Conservation (phyloP, 1,140 invertebrate genomes). For the Listronotus bonariensis region DNA sequence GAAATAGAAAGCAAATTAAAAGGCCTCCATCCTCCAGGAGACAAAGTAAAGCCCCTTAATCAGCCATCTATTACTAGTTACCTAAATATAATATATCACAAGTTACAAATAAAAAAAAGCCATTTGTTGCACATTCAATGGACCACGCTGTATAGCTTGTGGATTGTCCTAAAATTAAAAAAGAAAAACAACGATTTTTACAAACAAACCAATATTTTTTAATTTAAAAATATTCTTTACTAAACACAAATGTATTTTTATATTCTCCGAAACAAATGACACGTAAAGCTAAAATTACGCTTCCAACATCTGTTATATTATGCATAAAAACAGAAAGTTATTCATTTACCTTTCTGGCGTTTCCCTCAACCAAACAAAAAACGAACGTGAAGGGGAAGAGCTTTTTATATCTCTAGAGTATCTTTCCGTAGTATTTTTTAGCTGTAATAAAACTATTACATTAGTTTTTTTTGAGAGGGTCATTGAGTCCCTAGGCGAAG, state of each 20-base stretch:
- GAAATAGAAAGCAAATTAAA: too few species aligned
- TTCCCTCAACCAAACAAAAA: constrained; percentile 25
- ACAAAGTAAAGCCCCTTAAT: too few species aligned
- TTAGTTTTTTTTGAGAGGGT: constrained; percentile 50
- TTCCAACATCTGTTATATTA: constrained; percentile 34
- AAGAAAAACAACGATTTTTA: too few species aligned
- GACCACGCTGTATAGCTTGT: too few species aligned
- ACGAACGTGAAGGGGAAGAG: constrained; percentile 13
- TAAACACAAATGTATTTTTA: constrained; percentile 21
- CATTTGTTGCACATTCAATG: too few species aligned
- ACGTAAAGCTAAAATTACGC: constrained; percentile 35
- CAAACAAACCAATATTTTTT: too few species aligned
- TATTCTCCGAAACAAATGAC: constrained; percentile 27
- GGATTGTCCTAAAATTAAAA: too few species aligned
- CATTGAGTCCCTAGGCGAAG: constrained; percentile 50
- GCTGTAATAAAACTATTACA: constrained; percentile 56
- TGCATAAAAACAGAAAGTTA: constrained; percentile 30
- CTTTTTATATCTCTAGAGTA: constrained; percentile 34
- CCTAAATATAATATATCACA: too few species aligned
- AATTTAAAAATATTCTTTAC: too few species aligned
- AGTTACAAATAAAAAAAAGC: too few species aligned
- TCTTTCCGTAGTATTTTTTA: constrained; percentile 47
- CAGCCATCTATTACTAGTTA: too few species aligned
- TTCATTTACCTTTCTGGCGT: constrained; percentile 34
- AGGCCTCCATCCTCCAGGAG: too few species aligned